These are phyloP conservation scores for Tetragonisca angustula DNA, from an alignment of 2,888 invertebrate genomes.

Conservation along the genomic window DNA sequence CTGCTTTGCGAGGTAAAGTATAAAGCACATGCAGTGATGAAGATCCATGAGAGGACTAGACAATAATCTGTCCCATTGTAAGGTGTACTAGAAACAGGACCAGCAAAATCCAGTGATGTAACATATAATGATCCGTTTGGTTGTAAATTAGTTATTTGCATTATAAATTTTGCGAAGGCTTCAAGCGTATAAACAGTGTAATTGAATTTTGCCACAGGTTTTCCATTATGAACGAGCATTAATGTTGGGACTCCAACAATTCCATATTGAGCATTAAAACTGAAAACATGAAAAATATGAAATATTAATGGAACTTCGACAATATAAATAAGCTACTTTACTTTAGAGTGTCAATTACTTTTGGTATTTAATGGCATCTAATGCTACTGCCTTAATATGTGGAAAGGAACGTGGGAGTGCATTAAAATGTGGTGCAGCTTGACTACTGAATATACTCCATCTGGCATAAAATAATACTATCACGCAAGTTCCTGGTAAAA, in stretches of 20 bases:
- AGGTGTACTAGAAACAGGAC: slow-evolving; percentile 92
- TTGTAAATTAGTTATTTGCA: slow-evolving; percentile 89
- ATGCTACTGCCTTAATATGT: slow-evolving; percentile 93
- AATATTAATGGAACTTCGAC: background rate
- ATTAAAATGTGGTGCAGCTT: slow-evolving; percentile 95
- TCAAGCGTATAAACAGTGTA: slow-evolving; percentile 92
- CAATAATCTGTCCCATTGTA: slow-evolving; percentile 92
- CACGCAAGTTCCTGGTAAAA: slow-evolving; percentile 88
- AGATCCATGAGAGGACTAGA: slow-evolving; percentile 93
- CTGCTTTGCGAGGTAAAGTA: slow-evolving; percentile 92
- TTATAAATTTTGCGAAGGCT: slow-evolving; percentile 91
- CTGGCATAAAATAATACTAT: slow-evolving; percentile 95
- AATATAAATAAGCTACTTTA: background rate
- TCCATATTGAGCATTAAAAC: slow-evolving; percentile 95
- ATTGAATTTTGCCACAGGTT: slow-evolving; percentile 93
- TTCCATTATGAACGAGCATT: slow-evolving; percentile 95
- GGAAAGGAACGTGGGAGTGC: slow-evolving; percentile 95
- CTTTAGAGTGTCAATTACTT: slow-evolving; percentile 82
- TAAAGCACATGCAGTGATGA: slow-evolving; percentile 90
- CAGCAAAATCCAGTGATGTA: slow-evolving; percentile 90
- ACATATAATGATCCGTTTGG: slow-evolving; percentile 88
- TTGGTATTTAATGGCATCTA: slow-evolving; percentile 94
- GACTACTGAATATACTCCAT: slow-evolving; percentile 95
- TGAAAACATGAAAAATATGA: slow-evolving; percentile 58
- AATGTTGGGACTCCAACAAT: slow-evolving; percentile 95